A percentile compares a stretch with the other conserved stretches of the same genome.
These are phyloP conservation scores for Rhagophthalmus giganteus DNA, from an alignment of 2,888 invertebrate species.

Conservation along the genomic window DNA sequence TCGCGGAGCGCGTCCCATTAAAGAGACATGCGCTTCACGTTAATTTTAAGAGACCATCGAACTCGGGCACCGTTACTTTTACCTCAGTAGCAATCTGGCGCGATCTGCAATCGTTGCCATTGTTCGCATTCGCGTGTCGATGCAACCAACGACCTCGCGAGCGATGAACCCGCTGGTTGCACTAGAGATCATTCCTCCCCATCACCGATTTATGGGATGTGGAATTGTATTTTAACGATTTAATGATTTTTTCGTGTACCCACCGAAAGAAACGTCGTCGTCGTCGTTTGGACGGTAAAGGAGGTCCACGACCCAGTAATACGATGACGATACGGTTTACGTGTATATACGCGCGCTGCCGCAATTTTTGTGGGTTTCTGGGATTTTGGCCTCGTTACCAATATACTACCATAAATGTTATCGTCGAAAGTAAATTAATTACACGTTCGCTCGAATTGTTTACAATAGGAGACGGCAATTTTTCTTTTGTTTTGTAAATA, in stretches of 20 bases:
- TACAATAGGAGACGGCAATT: neutral
- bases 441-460: conserved; percentile 5
- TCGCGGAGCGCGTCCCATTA: no score
- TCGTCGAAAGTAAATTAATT: conserved; percentile 25
- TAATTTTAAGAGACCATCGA: conserved; percentile 40
- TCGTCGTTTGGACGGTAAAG: no score
- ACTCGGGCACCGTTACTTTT: conserved; percentile 44
- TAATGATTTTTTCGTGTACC: no score
- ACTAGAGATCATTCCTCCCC: conserved; percentile 30
- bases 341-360: no score
- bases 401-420: conserved; percentile 8
- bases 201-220: conserved; percentile 13
- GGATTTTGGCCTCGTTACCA: conserved; percentile 10
- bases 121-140: conserved; percentile 35
- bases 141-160: conserved; percentile 39
- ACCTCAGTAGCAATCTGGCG: conserved; percentile 42
- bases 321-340: no score
- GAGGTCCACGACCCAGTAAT: conserved; percentile 16
- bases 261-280: no score
- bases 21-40: conserved; percentile 37
- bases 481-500: no score
- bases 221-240: no score
- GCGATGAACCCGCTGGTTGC: conserved; percentile 36
- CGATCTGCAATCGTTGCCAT: conserved; percentile 38
- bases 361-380: conserved; percentile 20